Evolutionary conservation across 2,888 invertebrate genomes (phyloP).

Genomic region (Cosmia trapezina): DNA sequence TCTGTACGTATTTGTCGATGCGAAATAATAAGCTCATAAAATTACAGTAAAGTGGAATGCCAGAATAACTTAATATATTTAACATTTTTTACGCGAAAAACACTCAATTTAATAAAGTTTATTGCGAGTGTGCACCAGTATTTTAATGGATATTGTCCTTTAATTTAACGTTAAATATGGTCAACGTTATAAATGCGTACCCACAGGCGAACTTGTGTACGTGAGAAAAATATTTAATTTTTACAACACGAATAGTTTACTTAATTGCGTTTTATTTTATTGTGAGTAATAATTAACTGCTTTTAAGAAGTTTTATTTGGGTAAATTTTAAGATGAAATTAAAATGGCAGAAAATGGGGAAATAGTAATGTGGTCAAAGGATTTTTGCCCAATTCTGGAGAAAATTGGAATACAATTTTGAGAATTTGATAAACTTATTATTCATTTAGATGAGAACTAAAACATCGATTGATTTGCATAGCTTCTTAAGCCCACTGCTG

Average conservation of each 20-base stretch:
- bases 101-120: constrained; percentile 25
- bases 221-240: constrained; percentile 50
- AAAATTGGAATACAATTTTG: not conserved
- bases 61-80: constrained; percentile 9
- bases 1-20: not conserved
- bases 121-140: constrained; percentile 15
- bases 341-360: not conserved
- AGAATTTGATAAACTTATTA: not conserved
- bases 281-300: constrained; percentile 52
- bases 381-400: no score
- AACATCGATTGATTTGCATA: no score
- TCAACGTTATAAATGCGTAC: constrained; percentile 13
- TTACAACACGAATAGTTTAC: constrained; percentile 57
- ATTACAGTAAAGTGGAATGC: constrained; percentile 10
- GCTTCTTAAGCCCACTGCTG: no score
- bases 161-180: constrained; percentile 41
- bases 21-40: constrained; percentile 2
- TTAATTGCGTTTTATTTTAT: constrained; percentile 65
- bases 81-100: not conserved
- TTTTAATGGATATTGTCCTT: constrained; percentile 40
- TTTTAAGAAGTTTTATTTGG: constrained; percentile 38
- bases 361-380: not conserved
- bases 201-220: constrained; percentile 22
- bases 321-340: not conserved
- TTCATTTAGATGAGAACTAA: no score